Percentiles rank a stretch among this genome's conserved stretches.
Evolutionary conservation across 2,797 vertebrate species (phyloP).

Genomic region (Enteromius treurensis): DNA sequence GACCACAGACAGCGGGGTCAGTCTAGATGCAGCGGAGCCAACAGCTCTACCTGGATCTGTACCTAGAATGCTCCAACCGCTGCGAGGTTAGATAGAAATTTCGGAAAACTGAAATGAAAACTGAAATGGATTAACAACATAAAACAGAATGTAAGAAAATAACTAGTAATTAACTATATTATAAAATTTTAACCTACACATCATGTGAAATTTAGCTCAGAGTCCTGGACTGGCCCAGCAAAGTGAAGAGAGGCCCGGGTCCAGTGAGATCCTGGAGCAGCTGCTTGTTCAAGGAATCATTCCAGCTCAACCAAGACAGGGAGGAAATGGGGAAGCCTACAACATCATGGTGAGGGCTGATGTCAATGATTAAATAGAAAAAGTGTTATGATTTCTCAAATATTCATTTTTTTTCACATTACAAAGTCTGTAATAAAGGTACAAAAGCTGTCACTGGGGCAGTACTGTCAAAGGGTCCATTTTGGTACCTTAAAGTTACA

Average conservation of each 20-base stretch:
- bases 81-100: constrained; percentile 54
- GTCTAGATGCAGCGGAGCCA: constrained; percentile 64
- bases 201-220: constrained; percentile 50
- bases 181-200: not conserved
- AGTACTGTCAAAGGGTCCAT: too few relatives aligned
- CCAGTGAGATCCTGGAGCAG: constrained; percentile 86
- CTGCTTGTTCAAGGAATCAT: constrained; percentile 85
- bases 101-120: not conserved
- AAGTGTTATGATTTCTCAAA: not conserved
- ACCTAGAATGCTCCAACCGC: constrained; percentile 66
- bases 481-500: too few relatives aligned
- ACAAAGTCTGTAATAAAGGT: not conserved
- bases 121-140: too few relatives aligned
- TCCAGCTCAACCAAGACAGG: constrained; percentile 68
- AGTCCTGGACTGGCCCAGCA: constrained; percentile 61
- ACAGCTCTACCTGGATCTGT: constrained; percentile 66
- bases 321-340: constrained; percentile 73
- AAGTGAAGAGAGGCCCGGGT: constrained; percentile 70
- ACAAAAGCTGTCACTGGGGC: too few relatives aligned
- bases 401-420: not conserved
- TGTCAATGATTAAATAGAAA: not conserved
- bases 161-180: not conserved
- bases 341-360: constrained; percentile 76
- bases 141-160: not conserved
- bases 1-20: constrained; percentile 73